These are phyloP conservation scores for Ptychobarbus kaznakovi DNA, from an alignment of 2,797 vertebrate genomes.

Conservation along the genomic window DNA sequence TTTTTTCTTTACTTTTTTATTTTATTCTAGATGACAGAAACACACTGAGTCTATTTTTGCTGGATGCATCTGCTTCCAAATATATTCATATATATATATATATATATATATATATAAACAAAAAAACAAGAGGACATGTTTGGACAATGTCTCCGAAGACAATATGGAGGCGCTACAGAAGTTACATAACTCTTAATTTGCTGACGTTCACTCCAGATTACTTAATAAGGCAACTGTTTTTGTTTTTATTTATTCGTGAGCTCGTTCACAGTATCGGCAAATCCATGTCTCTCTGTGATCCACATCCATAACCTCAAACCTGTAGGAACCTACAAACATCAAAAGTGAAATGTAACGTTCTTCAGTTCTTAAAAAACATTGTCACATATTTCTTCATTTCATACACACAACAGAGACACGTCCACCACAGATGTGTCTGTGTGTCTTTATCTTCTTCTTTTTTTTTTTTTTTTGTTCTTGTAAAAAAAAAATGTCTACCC, in stretches of 20 bases:
- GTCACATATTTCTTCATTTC: slow-evolving; percentile 49
- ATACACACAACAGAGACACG: slow-evolving; percentile 50
- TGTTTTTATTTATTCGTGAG: slow-evolving; percentile 73
- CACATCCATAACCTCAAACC: slow-evolving; percentile 49
- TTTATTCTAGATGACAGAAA: slow-evolving; percentile 62
- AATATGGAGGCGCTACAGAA: slow-evolving; percentile 61
- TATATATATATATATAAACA: slow-evolving; percentile 23
- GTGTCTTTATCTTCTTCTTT: slow-evolving; percentile 46
- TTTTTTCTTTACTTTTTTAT: slow-evolving; percentile 62
- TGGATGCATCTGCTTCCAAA: slow-evolving; percentile 60
- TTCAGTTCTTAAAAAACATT: slow-evolving; percentile 46
- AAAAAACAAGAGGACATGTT: slow-evolving; percentile 32
- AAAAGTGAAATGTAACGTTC: slow-evolving; percentile 56
- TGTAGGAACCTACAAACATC: slow-evolving; percentile 66
- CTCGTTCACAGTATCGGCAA: slow-evolving; percentile 93
- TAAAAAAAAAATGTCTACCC: slow-evolving; percentile 30
- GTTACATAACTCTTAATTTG: slow-evolving; percentile 56
- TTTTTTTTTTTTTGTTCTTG: slow-evolving; percentile 37
- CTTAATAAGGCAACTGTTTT: slow-evolving; percentile 83
- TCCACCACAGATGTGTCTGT: slow-evolving; percentile 50
- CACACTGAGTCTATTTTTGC: slow-evolving; percentile 56
- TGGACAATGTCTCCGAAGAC: slow-evolving; percentile 43
- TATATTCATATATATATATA: slow-evolving; percentile 11
- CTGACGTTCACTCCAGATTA: slow-evolving; percentile 72
- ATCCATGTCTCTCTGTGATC: slow-evolving; percentile 79